These are phyloP conservation scores for Semnornis frantzii DNA, from an alignment of 2,113 vertebrate species.

Conservation along the genomic window DNA sequence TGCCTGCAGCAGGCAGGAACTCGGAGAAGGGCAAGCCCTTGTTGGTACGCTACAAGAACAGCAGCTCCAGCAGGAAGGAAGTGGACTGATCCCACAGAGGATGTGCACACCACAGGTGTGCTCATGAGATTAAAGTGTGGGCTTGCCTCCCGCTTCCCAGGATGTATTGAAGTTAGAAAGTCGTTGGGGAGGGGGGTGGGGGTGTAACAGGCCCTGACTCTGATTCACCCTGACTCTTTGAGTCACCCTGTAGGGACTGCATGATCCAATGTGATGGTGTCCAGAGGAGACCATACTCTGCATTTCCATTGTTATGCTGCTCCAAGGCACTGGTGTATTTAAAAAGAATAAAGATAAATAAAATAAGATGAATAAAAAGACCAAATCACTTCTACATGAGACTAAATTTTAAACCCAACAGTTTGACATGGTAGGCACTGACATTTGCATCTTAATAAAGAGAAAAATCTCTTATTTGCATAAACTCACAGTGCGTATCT, in stretches of 20 bases:
- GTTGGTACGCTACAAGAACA: rapidly evolving
- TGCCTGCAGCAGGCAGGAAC: not conserved
- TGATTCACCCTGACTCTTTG: not conserved
- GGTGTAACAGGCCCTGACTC: not conserved
- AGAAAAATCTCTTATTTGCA: slow-evolving; percentile 30
- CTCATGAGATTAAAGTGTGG: rapidly evolving
- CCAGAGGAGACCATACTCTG: not conserved
- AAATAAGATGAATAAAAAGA: not conserved
- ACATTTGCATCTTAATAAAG: slow-evolving; percentile 2
- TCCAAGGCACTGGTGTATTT: not conserved
- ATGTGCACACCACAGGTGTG: rapidly evolving
- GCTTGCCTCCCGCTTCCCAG: not conserved
- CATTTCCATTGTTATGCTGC: not conserved
- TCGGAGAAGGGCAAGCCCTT: not conserved
- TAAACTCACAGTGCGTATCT: slow-evolving; percentile 1
- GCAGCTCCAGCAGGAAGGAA: not conserved
- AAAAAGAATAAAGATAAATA: not conserved
- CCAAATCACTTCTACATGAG: not conserved
- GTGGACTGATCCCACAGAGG: not conserved
- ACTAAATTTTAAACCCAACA: not conserved
- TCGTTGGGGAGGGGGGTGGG: too few species aligned
- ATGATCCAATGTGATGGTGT: not conserved
- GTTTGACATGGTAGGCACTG: not conserved
- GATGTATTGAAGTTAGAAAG: not conserved
- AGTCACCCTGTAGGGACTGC: not conserved